A percentile compares a stretch with the other conserved stretches of the same genome.
These are phyloP conservation scores for Epicampocera succincta DNA, from an alignment of 2,888 invertebrate species.

Conservation along the genomic window DNA sequence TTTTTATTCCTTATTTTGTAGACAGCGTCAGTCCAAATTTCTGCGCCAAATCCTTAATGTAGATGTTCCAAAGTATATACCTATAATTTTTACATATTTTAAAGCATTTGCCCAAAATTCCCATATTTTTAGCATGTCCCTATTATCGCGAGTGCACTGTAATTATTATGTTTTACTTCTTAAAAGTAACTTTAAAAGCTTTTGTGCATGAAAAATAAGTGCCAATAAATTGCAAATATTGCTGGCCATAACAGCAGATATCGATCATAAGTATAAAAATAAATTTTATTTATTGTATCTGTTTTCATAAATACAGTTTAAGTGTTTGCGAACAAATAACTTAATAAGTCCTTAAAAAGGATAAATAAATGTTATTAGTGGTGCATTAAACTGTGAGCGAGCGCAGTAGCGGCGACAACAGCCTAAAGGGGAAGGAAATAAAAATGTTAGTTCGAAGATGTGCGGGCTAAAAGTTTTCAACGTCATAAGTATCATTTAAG, in stretches of 20 bases:
- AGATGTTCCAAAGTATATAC: no score
- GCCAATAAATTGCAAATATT: slow-evolving; percentile 34
- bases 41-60: no score
- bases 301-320: slow-evolving; percentile 29
- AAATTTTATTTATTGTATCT: slow-evolving; percentile 29
- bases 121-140: no score
- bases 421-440: neutral
- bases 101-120: no score
- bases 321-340: slow-evolving; percentile 35
- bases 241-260: neutral
- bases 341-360: slow-evolving; percentile 12
- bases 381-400: neutral
- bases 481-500: no score
- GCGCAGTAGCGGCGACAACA: neutral
- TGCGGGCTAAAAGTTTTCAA: no score
- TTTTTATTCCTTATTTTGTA: no score
- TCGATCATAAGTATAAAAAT: slow-evolving; percentile 21
- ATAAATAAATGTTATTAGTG: slow-evolving; percentile 17
- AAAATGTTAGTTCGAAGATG: neutral
- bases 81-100: no score
- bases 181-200: slow-evolving; percentile 2
- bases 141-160: no score
- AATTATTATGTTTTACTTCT: neutral
- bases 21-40: no score
- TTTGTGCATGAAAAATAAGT: slow-evolving; percentile 19